These are phyloP conservation scores for Enhydra lutris DNA, from an alignment of 2,113 vertebrate genomes.

Conservation along the genomic window DNA sequence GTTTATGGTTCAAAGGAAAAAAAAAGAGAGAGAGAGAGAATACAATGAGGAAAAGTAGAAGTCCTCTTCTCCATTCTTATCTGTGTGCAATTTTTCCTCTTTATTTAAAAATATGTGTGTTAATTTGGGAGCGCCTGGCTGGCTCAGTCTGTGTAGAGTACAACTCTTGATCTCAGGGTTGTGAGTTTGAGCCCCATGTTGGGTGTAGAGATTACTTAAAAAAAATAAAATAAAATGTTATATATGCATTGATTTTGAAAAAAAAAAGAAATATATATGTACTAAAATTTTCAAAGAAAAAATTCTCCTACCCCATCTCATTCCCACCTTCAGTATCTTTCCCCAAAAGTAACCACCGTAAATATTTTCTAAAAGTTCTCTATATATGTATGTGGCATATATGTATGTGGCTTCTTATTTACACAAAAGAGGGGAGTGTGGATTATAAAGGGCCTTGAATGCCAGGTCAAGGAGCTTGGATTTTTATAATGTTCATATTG, in stretches of 20 bases:
- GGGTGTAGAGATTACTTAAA: not conserved
- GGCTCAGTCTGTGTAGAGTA: not conserved
- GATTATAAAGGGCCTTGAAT: not conserved
- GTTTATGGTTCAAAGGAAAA: not conserved
- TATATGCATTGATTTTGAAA: not conserved
- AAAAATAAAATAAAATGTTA: not conserved
- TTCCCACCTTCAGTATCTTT: not conserved
- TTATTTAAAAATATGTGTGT: not conserved
- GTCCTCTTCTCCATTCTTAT: not conserved
- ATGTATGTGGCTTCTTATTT: constrained; percentile 14
- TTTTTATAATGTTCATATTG: constrained; percentile 1
- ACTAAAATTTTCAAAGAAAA: constrained; percentile 23
- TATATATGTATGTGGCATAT: not conserved
- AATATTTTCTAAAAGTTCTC: not conserved
- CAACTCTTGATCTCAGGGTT: not conserved
- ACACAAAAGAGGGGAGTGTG: not conserved
- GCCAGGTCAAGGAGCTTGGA: not conserved
- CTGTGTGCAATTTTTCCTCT: not conserved
- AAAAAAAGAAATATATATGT: not conserved
- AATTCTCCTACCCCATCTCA: not conserved
- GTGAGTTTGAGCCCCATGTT: not conserved
- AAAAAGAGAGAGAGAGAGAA: not conserved
- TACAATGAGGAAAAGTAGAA: not conserved
- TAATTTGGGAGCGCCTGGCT: no score
- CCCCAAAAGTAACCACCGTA: not conserved